These are phyloP conservation scores for Drosophila mayaguana DNA, from an alignment of 2,888 invertebrate genomes.

Conservation along the genomic window DNA sequence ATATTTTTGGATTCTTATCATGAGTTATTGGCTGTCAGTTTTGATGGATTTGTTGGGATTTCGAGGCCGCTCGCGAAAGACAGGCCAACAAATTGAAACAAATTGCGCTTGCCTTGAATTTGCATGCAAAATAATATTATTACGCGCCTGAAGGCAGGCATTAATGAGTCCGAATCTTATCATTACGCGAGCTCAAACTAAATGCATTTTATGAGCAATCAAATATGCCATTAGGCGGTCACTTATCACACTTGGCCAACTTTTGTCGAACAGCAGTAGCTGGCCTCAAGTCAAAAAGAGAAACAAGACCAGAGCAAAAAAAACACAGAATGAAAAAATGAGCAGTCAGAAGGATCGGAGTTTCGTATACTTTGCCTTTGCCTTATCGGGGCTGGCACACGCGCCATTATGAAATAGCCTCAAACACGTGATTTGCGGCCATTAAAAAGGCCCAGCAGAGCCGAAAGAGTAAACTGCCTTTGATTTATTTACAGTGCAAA, in stretches of 20 bases:
- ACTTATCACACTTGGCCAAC: constrained; percentile 72
- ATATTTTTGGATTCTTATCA: neutral
- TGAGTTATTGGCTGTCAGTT: constrained; percentile 32
- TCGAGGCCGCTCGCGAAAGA: constrained; percentile 10
- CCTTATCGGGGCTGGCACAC: constrained; percentile 61
- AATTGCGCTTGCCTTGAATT: constrained; percentile 40
- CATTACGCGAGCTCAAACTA: constrained; percentile 28
- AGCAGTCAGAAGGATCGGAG: constrained; percentile 10
- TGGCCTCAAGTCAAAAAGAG: constrained; percentile 26
- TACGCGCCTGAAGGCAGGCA: constrained; percentile 22
- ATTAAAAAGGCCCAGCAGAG: constrained; percentile 53
- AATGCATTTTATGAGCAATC: constrained; percentile 62
- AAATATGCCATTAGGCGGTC: constrained; percentile 62
- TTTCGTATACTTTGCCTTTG: constrained; percentile 50
- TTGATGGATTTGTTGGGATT: constrained; percentile 40
- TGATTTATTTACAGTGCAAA: constrained; percentile 70
- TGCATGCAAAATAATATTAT: constrained; percentile 28
- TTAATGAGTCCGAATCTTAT: constrained; percentile 52
- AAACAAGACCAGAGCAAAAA: neutral
- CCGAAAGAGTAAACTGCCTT: constrained; percentile 60
- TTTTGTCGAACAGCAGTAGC: constrained; percentile 33
- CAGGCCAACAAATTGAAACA: constrained; percentile 46
- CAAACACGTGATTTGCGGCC: constrained; percentile 74
- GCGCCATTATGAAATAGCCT: constrained; percentile 52
- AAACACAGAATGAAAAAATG: neutral